A percentile compares a stretch with the other conserved stretches of the same genome.
Conservation (phyloP, 2,888 invertebrate genomes). For the Acronicta leporina region DNA sequence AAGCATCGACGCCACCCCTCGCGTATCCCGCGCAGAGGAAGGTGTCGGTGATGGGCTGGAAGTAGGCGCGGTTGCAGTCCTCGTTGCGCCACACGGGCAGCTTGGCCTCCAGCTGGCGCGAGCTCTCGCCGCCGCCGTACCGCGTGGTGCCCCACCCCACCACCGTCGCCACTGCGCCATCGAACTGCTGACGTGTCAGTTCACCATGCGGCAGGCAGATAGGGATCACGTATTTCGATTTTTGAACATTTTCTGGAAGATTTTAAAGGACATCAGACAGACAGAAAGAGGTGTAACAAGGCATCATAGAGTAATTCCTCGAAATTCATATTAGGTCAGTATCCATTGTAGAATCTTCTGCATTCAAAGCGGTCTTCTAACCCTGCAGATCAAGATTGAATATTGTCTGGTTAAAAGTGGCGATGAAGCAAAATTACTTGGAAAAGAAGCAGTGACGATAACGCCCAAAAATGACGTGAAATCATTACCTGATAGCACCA, state of each 20-base stretch:
- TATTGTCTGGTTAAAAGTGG: no score
- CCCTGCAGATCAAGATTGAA: no score
- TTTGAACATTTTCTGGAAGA: slow-evolving; percentile 91
- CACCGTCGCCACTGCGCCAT: slow-evolving; percentile 94
- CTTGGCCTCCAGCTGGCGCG: slow-evolving; percentile 94
- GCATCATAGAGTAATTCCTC: no score
- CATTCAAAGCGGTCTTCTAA: no score
- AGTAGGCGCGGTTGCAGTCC: slow-evolving; percentile 96
- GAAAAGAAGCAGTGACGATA: no score
- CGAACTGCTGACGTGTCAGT: slow-evolving; percentile 88
- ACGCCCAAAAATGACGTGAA: neutral
- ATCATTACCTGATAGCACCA: slow-evolving; percentile 90
- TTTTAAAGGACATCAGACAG: no score
- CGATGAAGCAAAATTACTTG: no score
- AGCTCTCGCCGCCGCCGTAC: slow-evolving; percentile 96
- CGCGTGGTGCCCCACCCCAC: slow-evolving; percentile 97
- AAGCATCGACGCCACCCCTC: slow-evolving; percentile 97
- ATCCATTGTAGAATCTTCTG: no score
- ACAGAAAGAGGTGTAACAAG: no score
- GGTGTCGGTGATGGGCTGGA: slow-evolving; percentile 96
- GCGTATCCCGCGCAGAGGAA: slow-evolving; percentile 97
- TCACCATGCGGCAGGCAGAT: slow-evolving; percentile 93
- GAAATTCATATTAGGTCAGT: no score
- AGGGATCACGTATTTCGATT: slow-evolving; percentile 95
- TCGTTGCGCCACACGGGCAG: slow-evolving; percentile 97